These are phyloP conservation scores for Cynodonichthys magdalenae DNA, from an alignment of 2,797 vertebrate genomes.

Conservation along the genomic window DNA sequence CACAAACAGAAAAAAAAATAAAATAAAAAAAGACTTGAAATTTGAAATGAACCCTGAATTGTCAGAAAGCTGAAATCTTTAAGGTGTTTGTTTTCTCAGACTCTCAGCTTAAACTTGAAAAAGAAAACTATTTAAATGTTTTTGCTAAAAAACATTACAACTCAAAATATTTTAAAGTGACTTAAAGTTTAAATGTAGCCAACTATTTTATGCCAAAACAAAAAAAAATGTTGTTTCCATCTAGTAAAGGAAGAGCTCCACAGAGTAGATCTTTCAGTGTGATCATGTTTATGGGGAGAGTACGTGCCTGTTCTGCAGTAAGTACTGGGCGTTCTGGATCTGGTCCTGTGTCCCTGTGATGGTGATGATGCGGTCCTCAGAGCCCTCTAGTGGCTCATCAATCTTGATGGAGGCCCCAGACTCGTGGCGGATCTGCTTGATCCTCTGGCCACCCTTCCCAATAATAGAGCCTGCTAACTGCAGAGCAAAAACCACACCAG, in stretches of 20 bases:
- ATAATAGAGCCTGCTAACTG: slow-evolving; percentile 98
- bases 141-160: too few relatives aligned
- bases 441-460: slow-evolving; percentile 96
- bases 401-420: slow-evolving; percentile 99
- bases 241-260: background rate
- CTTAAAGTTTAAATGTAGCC: background rate
- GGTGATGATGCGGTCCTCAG: slow-evolving; percentile 99
- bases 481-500: slow-evolving; percentile 1
- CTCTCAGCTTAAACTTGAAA: background rate
- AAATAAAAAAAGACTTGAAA: background rate
- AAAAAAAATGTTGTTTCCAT: slow-evolving; percentile 6
- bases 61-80: background rate
- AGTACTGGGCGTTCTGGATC: slow-evolving; percentile 99
- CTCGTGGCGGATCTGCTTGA: slow-evolving; percentile 98
- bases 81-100: background rate
- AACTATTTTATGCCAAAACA: background rate
- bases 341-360: slow-evolving; percentile 99
- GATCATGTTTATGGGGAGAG: background rate
- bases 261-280: background rate
- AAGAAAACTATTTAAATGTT: too few relatives aligned
- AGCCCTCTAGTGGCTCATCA: slow-evolving; percentile 97
- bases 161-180: too few relatives aligned
- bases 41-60: too few relatives aligned
- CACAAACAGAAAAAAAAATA: too few relatives aligned
- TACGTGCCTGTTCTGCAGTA: slow-evolving; percentile 98